Conservation (phyloP, 2,797 vertebrate species). For the Cyprinodon diabolis region DNA sequence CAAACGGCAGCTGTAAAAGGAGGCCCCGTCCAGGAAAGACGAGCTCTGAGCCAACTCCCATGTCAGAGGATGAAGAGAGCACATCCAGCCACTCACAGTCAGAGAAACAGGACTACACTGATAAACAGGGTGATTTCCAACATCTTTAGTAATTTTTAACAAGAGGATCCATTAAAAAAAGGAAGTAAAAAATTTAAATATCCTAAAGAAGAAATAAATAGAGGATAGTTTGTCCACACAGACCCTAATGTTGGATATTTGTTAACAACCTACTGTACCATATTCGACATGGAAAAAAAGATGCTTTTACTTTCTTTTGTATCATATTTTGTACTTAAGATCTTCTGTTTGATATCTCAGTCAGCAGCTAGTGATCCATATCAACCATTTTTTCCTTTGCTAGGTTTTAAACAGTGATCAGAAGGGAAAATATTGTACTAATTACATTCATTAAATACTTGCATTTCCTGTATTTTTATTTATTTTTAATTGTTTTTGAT, state of each 20-base stretch:
- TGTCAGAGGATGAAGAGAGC: too few species aligned
- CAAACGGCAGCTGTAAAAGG: too few species aligned
- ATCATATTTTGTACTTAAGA: neutral
- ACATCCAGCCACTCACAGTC: too few species aligned
- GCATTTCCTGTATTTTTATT: neutral
- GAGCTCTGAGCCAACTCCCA: too few species aligned
- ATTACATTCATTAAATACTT: neutral
- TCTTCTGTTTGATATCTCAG: neutral
- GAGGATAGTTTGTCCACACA: constrained; percentile 1
- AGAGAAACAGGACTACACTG: too few species aligned
- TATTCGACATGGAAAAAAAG: neutral
- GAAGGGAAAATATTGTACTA: neutral
- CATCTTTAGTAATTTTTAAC: constrained; percentile 20
- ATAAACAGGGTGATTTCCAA: too few species aligned
- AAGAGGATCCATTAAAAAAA: constrained; percentile 27
- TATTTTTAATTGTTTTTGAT: too few species aligned
- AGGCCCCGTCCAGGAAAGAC: neutral
- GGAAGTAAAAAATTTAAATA: constrained; percentile 12
- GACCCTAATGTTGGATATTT: neutral
- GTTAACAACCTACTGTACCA: neutral
- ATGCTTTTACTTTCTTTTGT: too few species aligned
- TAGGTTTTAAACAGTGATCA: neutral
- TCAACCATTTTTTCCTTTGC: neutral
- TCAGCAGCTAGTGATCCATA: neutral
- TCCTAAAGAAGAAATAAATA: constrained; percentile 1